phyloP scores from a whole-genome alignment of 2,113 vertebrate species.

The Phylloscopus trochiloides region DNA sequence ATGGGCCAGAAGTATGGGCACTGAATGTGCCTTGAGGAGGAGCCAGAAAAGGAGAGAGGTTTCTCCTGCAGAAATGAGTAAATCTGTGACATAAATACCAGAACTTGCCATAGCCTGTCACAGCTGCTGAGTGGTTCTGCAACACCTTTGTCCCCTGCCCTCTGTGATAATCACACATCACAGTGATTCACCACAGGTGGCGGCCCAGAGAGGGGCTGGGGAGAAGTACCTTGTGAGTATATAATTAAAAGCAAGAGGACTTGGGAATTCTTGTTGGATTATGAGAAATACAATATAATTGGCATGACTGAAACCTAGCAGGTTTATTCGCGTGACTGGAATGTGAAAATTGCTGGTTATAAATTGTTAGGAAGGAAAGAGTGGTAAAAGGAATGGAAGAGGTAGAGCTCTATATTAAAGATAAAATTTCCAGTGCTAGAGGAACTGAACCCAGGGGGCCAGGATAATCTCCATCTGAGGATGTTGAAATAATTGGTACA shows the following conservation, averaged over 20 bases:
- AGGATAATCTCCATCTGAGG: slow-evolving; percentile 2
- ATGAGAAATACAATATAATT: slow-evolving; percentile 44
- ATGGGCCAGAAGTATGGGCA: not conserved
- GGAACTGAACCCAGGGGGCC: not conserved
- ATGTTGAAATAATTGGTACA: slow-evolving; percentile 34
- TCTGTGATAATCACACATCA: not conserved
- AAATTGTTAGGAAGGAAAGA: slow-evolving; percentile 18
- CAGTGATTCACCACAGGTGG: not conserved
- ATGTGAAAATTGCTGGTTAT: slow-evolving; percentile 30
- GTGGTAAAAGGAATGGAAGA: not conserved
- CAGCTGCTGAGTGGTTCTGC: not conserved
- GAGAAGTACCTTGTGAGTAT: not conserved
- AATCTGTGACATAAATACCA: not conserved
- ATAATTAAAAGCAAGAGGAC: slow-evolving; percentile 32
- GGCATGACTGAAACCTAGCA: slow-evolving; percentile 39
- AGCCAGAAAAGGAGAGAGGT: not conserved
- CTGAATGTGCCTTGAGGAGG: not conserved
- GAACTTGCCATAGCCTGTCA: not conserved
- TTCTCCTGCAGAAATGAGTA: not conserved
- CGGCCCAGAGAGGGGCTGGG: not conserved
- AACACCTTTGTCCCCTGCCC: not conserved
- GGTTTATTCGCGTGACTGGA: slow-evolving; percentile 27
- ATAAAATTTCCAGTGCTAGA: not conserved
- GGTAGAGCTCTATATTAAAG: slow-evolving; percentile 14
- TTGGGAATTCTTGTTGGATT: slow-evolving; percentile 34